Conservation (phyloP, 2,888 invertebrate species). For the Troides aeacus region DNA sequence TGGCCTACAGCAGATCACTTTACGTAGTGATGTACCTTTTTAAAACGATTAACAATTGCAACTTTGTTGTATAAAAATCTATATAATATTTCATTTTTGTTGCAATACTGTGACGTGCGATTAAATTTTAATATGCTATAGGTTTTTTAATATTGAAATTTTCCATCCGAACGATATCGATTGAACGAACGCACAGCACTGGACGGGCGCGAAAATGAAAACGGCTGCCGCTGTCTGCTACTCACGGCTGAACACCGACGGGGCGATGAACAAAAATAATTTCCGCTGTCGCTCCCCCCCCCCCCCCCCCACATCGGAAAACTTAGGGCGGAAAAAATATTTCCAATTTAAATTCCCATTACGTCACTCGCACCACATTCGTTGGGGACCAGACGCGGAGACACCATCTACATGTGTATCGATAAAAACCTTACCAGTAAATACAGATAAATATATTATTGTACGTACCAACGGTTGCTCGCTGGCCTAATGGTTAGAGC, state of each 20-base stretch:
- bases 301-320: constrained; percentile 22
- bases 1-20: constrained; percentile 17
- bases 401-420: constrained; percentile 5
- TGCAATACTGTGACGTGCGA: too few relatives aligned
- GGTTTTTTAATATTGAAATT: background rate
- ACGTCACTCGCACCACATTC: constrained; percentile 17
- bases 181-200: constrained; percentile 3
- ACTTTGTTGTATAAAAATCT: too few relatives aligned
- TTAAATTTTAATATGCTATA: too few relatives aligned
- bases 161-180: background rate
- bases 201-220: constrained; percentile 6
- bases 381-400: background rate
- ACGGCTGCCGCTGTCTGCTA: constrained; percentile 16
- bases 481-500: too few relatives aligned
- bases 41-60: too few relatives aligned
- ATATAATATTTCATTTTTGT: too few relatives aligned
- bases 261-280: constrained; percentile 34
- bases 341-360: constrained; percentile 33
- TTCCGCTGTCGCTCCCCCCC: constrained; percentile 32
- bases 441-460: too few relatives aligned
- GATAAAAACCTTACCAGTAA: background rate
- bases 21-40: constrained; percentile 19
- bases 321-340: constrained; percentile 32
- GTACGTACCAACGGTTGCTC: too few relatives aligned
- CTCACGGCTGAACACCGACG: constrained; percentile 22